Conservation (phyloP, 1,140 invertebrate species). For the Heterodera carotae region DNA sequence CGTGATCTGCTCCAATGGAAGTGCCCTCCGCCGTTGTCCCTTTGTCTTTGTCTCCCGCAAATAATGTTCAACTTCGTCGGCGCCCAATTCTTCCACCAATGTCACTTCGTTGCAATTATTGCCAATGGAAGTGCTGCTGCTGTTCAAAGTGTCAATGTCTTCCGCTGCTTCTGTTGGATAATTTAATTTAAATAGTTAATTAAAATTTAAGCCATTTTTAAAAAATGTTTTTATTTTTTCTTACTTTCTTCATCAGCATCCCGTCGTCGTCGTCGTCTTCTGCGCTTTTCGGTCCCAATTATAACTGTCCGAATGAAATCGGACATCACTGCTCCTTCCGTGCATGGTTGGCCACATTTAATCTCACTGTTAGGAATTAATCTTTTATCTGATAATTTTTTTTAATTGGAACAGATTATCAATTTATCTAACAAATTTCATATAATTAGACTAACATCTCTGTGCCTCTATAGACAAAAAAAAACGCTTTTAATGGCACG, state of each 20-base stretch:
- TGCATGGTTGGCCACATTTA: neutral
- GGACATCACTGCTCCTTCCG: slow-evolving; percentile 8
- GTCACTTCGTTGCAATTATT: neutral
- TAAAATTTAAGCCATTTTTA: no score
- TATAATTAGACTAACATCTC: no score
- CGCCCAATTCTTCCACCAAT: neutral
- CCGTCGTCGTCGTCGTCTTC: neutral
- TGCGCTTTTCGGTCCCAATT: slow-evolving; percentile 8
- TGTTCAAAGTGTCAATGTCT: neutral
- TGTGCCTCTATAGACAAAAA: no score
- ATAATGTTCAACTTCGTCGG: neutral
- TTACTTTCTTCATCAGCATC: neutral
- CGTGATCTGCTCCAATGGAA: neutral
- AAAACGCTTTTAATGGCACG: no score
- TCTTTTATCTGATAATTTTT: neutral
- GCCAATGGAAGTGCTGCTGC: neutral
- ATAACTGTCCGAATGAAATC: neutral
- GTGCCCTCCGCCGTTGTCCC: neutral
- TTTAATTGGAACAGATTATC: no score
- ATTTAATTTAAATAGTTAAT: no score
- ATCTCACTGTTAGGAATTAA: neutral
- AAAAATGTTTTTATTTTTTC: neutral
- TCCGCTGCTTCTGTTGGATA: neutral
- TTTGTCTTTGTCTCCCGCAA: neutral
- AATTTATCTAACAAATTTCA: no score